These are phyloP conservation scores for Propithecus deckenii DNA, from an alignment of 2,797 vertebrate genomes.

Conservation along the genomic window DNA sequence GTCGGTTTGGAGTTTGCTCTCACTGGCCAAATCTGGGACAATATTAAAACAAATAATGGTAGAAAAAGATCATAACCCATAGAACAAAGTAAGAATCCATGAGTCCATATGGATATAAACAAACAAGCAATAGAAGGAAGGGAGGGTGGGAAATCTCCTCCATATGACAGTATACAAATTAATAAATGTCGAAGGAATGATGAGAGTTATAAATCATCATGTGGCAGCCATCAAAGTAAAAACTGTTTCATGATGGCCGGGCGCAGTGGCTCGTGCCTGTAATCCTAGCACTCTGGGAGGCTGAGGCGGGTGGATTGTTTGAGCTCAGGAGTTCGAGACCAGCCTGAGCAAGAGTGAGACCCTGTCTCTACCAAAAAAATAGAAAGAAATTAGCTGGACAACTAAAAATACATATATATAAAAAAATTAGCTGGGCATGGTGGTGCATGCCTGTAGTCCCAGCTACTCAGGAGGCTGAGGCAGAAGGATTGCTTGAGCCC, in stretches of 20 bases:
- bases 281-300: no score
- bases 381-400: no score
- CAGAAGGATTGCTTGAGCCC: no score
- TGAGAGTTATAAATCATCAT: background rate
- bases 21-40: background rate
- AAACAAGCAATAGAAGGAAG: background rate
- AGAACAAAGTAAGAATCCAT: slow-evolving; percentile 27
- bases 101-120: background rate
- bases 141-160: background rate
- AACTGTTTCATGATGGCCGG: background rate
- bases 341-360: no score
- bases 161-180: background rate
- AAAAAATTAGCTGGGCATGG: no score
- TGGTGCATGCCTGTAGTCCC: no score
- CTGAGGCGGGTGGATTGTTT: no score
- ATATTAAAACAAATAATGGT: slow-evolving; percentile 5
- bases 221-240: background rate
- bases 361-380: no score
- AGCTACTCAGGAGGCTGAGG: no score
- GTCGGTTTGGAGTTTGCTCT: background rate
- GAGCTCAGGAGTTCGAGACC: no score
- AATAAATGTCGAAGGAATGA: background rate
- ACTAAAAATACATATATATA: no score
- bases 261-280: no score
- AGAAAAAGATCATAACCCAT: background rate